Conservation (phyloP, 2,113 vertebrate genomes). For the Salminus brasiliensis region DNA sequence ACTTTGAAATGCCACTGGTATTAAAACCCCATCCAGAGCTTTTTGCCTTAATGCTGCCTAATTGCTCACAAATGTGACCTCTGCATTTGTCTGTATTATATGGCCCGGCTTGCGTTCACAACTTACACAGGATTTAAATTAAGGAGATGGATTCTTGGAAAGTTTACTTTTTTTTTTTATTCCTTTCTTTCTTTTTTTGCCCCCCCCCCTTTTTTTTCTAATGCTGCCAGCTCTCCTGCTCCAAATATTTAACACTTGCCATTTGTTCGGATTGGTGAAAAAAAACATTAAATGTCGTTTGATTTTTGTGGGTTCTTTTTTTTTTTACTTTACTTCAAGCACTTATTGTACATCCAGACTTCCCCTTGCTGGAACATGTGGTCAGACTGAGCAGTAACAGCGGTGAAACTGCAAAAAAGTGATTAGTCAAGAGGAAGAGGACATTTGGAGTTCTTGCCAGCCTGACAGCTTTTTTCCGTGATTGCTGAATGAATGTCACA, state of each 20-base stretch:
- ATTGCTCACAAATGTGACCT: conserved; percentile 74
- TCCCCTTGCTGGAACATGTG: background rate
- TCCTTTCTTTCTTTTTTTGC: conserved; percentile 36
- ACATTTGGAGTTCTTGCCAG: conserved; percentile 63
- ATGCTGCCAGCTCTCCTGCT: conserved; percentile 60
- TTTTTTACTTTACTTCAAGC: conserved; percentile 40
- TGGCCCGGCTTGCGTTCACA: conserved; percentile 54
- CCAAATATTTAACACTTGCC: conserved; percentile 64
- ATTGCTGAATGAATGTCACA: conserved; percentile 62
- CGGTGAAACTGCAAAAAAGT: conserved; percentile 57
- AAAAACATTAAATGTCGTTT: conserved; percentile 51
- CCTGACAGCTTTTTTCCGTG: conserved; percentile 71
- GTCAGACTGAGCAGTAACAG: conserved; percentile 58
- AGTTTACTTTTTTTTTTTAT: conserved; percentile 45
- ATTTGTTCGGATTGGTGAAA: conserved; percentile 62
- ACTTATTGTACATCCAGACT: background rate
- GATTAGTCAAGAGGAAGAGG: conserved; percentile 60
- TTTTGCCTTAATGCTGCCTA: conserved; percentile 54
- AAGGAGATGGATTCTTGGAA: conserved; percentile 58
- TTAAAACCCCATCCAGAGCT: conserved; percentile 68
- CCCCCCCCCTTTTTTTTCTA: conserved; percentile 45
- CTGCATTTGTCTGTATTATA: conserved; percentile 59
- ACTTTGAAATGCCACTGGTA: conserved; percentile 67
- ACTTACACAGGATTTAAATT: conserved; percentile 55
- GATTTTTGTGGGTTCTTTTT: conserved; percentile 60